These are phyloP conservation scores for Stegodyphus mimosarum DNA, from an alignment of 1,140 invertebrate genomes.

Conservation along the genomic window DNA sequence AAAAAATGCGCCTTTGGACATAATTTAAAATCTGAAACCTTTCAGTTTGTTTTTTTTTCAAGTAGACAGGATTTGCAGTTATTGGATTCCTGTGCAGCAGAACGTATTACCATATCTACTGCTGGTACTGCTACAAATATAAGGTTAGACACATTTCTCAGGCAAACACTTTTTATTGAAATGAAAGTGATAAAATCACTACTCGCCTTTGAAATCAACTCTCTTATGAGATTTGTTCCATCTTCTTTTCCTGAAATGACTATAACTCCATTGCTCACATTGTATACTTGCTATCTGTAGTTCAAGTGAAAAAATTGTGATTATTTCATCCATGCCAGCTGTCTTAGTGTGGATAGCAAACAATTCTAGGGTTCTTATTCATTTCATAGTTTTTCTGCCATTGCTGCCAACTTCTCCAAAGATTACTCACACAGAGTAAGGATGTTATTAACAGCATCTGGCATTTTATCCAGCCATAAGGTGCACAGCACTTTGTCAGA, in stretches of 20 bases:
- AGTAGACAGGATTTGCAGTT: slow-evolving; percentile 29
- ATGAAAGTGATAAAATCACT: not conserved
- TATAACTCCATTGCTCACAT: not conserved
- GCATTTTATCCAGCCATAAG: slow-evolving; percentile 14
- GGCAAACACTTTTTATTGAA: slow-evolving; percentile 15
- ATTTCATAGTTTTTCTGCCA: slow-evolving; percentile 23
- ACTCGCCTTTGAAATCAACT: not conserved
- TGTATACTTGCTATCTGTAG: not conserved
- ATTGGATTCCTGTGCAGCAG: slow-evolving; percentile 12
- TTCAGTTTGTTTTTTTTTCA: too few species aligned
- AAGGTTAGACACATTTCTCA: slow-evolving; percentile 3
- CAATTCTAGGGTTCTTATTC: not conserved
- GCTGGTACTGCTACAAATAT: not conserved
- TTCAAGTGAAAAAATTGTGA: not conserved
- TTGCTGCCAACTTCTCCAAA: slow-evolving; percentile 6
- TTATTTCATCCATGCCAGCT: not conserved
- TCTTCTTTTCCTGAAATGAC: not conserved
- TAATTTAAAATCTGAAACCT: too few species aligned
- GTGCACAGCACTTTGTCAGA: not conserved
- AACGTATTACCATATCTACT: slow-evolving; percentile 15
- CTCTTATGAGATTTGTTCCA: not conserved
- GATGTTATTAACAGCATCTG: not conserved
- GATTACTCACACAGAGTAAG: not conserved
- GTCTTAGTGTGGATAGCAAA: not conserved
- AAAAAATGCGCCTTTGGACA: too few species aligned